Base-by-base conservation (phyloP, 2,113 vertebrate genomes). In the Myrmophylax atrothorax region DNA sequence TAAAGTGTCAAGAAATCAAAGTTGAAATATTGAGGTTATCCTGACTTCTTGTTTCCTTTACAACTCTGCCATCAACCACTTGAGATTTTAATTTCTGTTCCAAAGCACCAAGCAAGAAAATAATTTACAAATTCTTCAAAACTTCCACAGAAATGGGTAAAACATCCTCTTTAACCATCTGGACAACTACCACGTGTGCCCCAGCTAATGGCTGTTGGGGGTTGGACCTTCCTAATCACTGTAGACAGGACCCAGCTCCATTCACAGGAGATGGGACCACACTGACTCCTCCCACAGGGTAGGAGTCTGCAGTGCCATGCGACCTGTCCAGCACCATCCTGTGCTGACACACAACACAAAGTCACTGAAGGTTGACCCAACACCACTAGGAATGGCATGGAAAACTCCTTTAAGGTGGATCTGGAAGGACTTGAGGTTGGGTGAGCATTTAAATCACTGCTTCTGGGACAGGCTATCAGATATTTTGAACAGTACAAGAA, bases 71-170 rank as follows among this genome's bases (percentile, higher is more conserved):
- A 82, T 35, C 38, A 78, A 47, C 25, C 25, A 85, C 55, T 60
- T 72, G 33, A 81, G 44, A 90, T 56, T 91, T 94, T 64, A 49
- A 60, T 83, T 93, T 80, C 67, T 87, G 31, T 90, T 94, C 82
- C 85, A 93, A 95, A 93, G 85, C n/a, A 79, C 14, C 29, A 87
- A 75, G 87, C 16, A 63, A 87, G 77, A 93, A 93, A 91, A 82
- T 53, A 7, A 66, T 76, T 79, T 93, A 87, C 53, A 83, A 76
- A 81, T 84, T 68, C 52, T 63, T 84, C 77, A 81, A 52, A 93
- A 87, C 81, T 95, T 84, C n/a, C 38, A 87, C 80, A 70, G 81
- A 82, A 91, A 87, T 16, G 6, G 47, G 59, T 40, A 94, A 92
- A 93, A 38, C 58, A 80, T 67, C 78, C 55, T 50, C 62, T n/a